Evolutionary conservation across 2,113 vertebrate species (phyloP).

Genomic region (Psephotus haematonotus): DNA sequence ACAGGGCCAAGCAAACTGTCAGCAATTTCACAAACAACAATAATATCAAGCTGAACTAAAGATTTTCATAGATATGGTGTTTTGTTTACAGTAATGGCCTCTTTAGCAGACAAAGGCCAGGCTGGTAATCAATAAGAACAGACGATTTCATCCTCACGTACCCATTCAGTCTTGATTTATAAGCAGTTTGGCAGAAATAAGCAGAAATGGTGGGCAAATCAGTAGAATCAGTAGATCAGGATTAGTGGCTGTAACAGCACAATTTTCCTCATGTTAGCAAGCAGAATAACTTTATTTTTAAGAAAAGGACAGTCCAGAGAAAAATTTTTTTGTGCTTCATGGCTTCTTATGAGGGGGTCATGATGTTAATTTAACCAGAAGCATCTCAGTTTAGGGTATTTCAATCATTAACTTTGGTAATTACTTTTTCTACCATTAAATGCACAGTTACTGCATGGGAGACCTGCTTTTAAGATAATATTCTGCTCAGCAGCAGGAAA

Average conservation of each 20-base stretch:
- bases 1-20: background rate
- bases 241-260: background rate
- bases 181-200: background rate
- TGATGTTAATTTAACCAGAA: background rate
- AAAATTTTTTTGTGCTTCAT: background rate
- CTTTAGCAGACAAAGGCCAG: background rate
- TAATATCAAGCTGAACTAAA: background rate
- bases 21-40: background rate
- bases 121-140: background rate
- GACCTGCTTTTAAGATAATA: background rate
- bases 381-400: background rate
- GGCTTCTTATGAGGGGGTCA: background rate
- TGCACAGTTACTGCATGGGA: background rate
- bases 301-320: background rate
- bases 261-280: background rate
- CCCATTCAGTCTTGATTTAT: background rate
- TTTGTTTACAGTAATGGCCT: background rate
- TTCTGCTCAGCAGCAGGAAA: background rate
- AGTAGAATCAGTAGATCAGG: background rate
- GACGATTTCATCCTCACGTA: background rate
- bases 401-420: background rate
- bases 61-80: background rate
- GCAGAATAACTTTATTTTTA: background rate
- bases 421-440: background rate
- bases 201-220: background rate